phyloP scores from a whole-genome alignment of 2,797 vertebrate species.

The Hoplostethus mediterraneus region DNA sequence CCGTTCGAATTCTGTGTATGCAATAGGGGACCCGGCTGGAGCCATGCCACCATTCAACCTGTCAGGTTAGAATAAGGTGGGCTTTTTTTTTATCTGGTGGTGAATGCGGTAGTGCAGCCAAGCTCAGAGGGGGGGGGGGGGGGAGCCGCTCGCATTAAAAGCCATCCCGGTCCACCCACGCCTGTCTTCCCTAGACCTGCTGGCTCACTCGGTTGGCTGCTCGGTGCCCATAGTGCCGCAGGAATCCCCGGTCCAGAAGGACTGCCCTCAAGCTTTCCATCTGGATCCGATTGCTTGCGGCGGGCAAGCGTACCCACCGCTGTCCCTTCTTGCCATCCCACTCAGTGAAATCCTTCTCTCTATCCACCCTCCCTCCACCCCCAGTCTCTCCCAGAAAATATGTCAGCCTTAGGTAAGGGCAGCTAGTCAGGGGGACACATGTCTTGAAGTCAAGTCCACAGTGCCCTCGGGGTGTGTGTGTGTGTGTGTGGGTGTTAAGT shows the following conservation, averaged over 20 bases:
- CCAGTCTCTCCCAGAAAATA: constrained; percentile 20
- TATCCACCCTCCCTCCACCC: background rate
- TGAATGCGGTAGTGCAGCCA: constrained; percentile 65
- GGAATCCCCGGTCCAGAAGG: constrained; percentile 57
- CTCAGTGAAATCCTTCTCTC: constrained; percentile 22
- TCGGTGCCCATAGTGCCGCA: constrained; percentile 50
- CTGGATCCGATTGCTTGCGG: constrained; percentile 56
- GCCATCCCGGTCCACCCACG: constrained; percentile 43
- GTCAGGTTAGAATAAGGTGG: constrained; percentile 83
- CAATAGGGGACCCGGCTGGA: constrained; percentile 75
- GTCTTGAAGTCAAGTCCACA: constrained; percentile 9
- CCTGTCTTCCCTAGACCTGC: constrained; percentile 58
- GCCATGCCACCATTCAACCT: constrained; percentile 80
- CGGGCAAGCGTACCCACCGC: constrained; percentile 27
- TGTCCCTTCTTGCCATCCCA: constrained; percentile 20
- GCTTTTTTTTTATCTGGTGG: constrained; percentile 59
- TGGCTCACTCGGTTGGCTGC: constrained; percentile 53
- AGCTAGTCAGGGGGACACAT: constrained; percentile 16
- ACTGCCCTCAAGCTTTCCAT: constrained; percentile 70
- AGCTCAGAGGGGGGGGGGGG: constrained; percentile 52
- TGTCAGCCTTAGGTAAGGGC: constrained; percentile 36
- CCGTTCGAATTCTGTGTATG: constrained; percentile 83
- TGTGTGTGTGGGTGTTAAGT: background rate
- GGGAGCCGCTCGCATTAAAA: constrained; percentile 64
- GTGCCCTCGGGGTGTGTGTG: background rate